Base-by-base conservation (phyloP, 2,888 invertebrate genomes). In the Hyles lineata region DNA sequence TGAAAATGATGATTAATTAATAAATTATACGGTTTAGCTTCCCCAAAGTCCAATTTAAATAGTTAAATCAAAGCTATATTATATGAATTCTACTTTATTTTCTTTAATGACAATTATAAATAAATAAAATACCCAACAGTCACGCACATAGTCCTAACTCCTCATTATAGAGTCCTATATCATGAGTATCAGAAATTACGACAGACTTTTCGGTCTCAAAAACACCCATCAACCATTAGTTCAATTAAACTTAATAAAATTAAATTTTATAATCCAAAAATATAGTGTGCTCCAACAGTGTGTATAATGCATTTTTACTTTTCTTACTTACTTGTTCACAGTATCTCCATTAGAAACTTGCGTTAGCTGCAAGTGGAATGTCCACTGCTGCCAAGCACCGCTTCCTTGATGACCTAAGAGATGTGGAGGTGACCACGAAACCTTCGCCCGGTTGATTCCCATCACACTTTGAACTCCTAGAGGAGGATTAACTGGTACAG, bases 381-480 rank as follows among this genome's bases (percentile, higher is more conserved):
- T 96, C 98, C 98, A 98, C 78, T 96, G 96, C 58, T 95, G 95
- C 95, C 96, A 96, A 0, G 96, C 96, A 0, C 96, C 96, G 75
- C 93, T 95, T 82, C 97, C 97, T 89, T 98, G 98, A 58, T 96
- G 96, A 0, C 96, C 96, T 70, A 98, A 86, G 35, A 97, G 90
- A 89, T 97, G 96, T 0, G 99, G 98, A 1, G 96, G 95, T 32
- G 96, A 95, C 99, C 99, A 99, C 0, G 96, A 96, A 0, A 98
- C 96, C 84, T 97, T 97, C 0, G 98, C 98, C 58, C 96, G 95
- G 76, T 96, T 95, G 0, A 96, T 95, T 0, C 97, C 97, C 89
- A 98, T 96, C 74, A 99, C 95, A 25, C 97, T 98, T 89, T 98
- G 97, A 2, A 99, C 95, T 2, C 96, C 95, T 2, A 96, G 96